phyloP scores from a whole-genome alignment of 2,888 invertebrate species.

The Protodeltote pygarga region DNA sequence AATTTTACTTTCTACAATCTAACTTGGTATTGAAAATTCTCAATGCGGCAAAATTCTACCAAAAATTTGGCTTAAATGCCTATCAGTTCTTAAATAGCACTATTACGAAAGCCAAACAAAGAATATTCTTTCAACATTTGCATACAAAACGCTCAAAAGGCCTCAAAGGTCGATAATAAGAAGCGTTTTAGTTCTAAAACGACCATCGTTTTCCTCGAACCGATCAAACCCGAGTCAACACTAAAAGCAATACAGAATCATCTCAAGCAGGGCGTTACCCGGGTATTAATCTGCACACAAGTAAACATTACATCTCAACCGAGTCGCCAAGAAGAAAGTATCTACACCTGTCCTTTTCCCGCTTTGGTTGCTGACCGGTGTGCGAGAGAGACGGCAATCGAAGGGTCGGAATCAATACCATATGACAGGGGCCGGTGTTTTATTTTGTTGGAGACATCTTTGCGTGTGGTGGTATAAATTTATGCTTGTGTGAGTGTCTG shows the following conservation, averaged over 20 bases:
- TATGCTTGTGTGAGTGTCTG: conserved; percentile 49
- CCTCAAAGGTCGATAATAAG: conserved; percentile 34
- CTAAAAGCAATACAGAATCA: conserved; percentile 46
- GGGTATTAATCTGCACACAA: conserved; percentile 70
- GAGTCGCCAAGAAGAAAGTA: conserved; percentile 59
- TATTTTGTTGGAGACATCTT: conserved; percentile 80
- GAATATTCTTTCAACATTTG: conserved; percentile 31
- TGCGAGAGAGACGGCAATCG: conserved; percentile 57
- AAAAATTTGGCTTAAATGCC: no score
- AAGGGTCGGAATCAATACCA: conserved; percentile 82
- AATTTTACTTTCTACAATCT: neutral
- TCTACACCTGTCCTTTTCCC: conserved; percentile 61
- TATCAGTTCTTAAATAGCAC: neutral
- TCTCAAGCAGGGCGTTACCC: conserved; percentile 68
- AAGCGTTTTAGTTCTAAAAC: conserved; percentile 34
- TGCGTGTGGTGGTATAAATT: conserved; percentile 46
- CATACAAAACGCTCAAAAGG: conserved; percentile 25
- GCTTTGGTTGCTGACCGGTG: conserved; percentile 52
- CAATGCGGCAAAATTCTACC: no score
- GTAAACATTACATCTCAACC: conserved; percentile 68
- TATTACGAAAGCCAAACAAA: conserved; percentile 24
- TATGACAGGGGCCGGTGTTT: conserved; percentile 77
- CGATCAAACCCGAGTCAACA: conserved; percentile 44
- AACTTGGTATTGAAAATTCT: neutral
- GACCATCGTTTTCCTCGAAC: conserved; percentile 41